These are phyloP conservation scores for Phortica magna DNA, from an alignment of 2,888 invertebrate genomes.

Conservation along the genomic window DNA sequence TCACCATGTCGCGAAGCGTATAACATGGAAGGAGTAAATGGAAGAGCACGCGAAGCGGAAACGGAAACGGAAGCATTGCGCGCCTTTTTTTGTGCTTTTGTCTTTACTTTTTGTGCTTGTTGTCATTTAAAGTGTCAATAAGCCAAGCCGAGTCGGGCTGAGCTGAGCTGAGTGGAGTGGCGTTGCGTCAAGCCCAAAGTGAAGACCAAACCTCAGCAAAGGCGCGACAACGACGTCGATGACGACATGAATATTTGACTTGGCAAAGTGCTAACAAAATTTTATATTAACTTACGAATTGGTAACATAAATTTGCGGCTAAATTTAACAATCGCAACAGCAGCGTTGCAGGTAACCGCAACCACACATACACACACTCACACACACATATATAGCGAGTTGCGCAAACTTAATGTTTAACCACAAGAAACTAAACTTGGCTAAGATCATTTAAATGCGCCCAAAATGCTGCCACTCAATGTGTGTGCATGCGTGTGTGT, in stretches of 20 bases:
- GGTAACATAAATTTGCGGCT: conserved; percentile 9
- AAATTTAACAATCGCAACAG: not conserved
- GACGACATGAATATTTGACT: no score
- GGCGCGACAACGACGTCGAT: not conserved
- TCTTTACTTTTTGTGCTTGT: no score
- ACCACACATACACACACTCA: not conserved
- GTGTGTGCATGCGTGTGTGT: no score
- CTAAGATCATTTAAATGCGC: not conserved
- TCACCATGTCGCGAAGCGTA: not conserved
- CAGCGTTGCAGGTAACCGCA: not conserved
- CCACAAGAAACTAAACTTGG: not conserved
- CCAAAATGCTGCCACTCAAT: not conserved
- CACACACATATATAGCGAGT: not conserved
- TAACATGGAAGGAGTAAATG: not conserved
- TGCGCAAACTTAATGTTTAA: not conserved
- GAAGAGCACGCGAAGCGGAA: not conserved
- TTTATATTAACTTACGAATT: conserved; percentile 18
- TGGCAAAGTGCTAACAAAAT: not conserved
- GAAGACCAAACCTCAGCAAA: no score
- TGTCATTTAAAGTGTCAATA: no score
- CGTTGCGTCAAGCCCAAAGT: no score
- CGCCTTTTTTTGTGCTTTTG: not conserved
- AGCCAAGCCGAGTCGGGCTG: no score
- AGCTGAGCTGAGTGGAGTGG: no score
- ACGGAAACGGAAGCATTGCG: conserved; percentile 4